These are phyloP conservation scores for Dolichoris vasculosae DNA, from an alignment of 1,140 invertebrate species.

Conservation along the genomic window DNA sequence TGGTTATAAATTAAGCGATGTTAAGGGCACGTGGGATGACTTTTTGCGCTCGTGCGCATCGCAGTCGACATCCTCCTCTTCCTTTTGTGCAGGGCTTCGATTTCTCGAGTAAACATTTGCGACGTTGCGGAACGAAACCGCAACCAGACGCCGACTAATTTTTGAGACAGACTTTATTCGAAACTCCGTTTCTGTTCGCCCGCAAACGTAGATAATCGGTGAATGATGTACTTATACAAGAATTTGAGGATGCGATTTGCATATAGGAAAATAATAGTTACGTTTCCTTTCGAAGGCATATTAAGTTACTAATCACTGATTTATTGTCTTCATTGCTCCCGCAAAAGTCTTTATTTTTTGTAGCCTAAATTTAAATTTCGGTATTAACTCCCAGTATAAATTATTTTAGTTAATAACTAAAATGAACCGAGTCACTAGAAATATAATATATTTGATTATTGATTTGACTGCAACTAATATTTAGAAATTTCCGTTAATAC, in stretches of 20 bases:
- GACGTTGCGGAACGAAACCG: too few relatives aligned
- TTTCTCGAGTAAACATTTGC: too few relatives aligned
- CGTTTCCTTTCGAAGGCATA: not conserved
- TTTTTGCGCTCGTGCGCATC: not conserved
- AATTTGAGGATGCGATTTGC: not conserved
- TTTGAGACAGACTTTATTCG: not conserved
- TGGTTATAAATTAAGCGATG: slow-evolving; percentile 34
- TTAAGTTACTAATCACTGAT: too few relatives aligned
- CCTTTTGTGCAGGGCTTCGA: not conserved
- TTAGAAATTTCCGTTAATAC: too few relatives aligned
- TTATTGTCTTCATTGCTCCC: too few relatives aligned
- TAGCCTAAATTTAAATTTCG: too few relatives aligned
- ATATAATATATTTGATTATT: too few relatives aligned
- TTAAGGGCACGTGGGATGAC: slow-evolving; percentile 21
- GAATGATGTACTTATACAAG: not conserved
- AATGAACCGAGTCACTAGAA: too few relatives aligned
- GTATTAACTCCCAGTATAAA: too few relatives aligned
- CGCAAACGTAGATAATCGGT: not conserved
- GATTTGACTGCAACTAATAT: too few relatives aligned
- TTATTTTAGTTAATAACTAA: too few relatives aligned
- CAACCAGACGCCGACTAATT: not conserved
- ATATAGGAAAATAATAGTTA: not conserved
- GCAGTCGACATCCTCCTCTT: not conserved
- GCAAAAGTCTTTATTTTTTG: too few relatives aligned
- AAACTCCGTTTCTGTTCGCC: not conserved